Base-by-base conservation (phyloP, 2,797 vertebrate genomes). In the Liparis tanakae region DNA sequence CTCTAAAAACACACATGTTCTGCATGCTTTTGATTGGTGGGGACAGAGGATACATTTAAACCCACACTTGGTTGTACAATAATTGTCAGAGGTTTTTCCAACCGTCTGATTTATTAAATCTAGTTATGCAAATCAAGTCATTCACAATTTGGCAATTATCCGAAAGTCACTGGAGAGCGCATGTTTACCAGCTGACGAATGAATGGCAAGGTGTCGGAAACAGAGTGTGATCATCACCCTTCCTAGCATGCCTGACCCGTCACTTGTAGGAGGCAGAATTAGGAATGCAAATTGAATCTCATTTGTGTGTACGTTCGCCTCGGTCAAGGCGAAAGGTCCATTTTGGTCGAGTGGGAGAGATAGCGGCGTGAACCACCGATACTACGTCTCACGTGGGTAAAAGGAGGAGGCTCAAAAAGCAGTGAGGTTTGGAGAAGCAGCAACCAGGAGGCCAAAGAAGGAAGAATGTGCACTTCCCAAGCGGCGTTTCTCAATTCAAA, bases 181-280 rank as follows among this genome's bases (percentile, higher is more conserved):
- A 58, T 76, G 79, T 83, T 81, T 76, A 81, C 79, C 51, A 75
- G 64, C 72, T 81, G 84, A 85, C 85, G 85, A 76, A 78, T 84
- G 82, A 67, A 81, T 74, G 59, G 82, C 75, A 79, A 74, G 74
- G 79, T 85, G 82, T 74, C 57, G 50, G n/a, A 74, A 30, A 39
- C 64, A 53, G 63, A 74, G 72, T 68, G 81, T 30, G 4, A 30
- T 30, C 4, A 30, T 30, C 25, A 30, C 25, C 25, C 25, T 30
- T 30, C 25, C 25, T 30, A 30, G 25, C 25, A 30, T 30, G 25
- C 25, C 34, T 39, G 37, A 51, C 68, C 67, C 75, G 69, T 69
- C 61, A 59, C 60, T 7, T 14, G 30, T 36, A 76, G n/a, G n/a
- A n/a, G 50, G 43, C 3, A 44, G 46, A 72, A 81, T 67, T 10